These are phyloP conservation scores for Noctua janthina DNA, from an alignment of 2,888 invertebrate genomes.

Conservation along the genomic window DNA sequence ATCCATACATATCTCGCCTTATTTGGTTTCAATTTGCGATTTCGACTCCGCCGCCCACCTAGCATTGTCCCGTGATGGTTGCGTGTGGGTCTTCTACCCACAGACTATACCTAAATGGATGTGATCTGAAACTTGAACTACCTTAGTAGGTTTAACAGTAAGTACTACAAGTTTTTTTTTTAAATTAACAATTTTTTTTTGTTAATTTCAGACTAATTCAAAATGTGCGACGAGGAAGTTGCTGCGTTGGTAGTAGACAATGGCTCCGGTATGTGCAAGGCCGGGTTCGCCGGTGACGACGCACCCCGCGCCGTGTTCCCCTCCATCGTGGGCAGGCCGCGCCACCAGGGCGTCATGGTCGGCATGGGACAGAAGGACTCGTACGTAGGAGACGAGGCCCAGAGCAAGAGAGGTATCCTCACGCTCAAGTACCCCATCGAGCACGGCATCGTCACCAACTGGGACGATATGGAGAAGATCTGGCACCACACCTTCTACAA, in stretches of 20 bases:
- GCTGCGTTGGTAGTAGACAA: conserved; percentile 98
- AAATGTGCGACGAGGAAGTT: conserved; percentile 97
- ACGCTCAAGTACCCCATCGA: conserved; percentile 99
- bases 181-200: conserved; percentile 57
- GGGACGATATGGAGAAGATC: conserved; percentile 99
- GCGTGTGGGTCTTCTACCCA: conserved; percentile 83
- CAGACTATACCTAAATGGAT: conserved; percentile 72
- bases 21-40: conserved; percentile 84
- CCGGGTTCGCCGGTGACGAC: conserved; percentile 98
- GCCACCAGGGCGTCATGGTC: conserved; percentile 98
- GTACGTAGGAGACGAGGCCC: conserved; percentile 99
- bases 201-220: conserved; percentile 92
- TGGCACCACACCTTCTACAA: conserved; percentile 99
- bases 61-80: conserved; percentile 72
- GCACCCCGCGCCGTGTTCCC: conserved; percentile 99
- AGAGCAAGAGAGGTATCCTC: conserved; percentile 98
- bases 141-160: conserved; percentile 15
- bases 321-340: conserved; percentile 97
- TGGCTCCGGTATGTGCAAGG: conserved; percentile 99
- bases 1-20: conserved; percentile 78
- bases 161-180: conserved; percentile 55
- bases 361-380: conserved; percentile 99
- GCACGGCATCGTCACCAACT: conserved; percentile 99
- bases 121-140: conserved; percentile 49
- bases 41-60: conserved; percentile 83